phyloP scores from a whole-genome alignment of 2,888 invertebrate species.

The Patella caerulea region DNA sequence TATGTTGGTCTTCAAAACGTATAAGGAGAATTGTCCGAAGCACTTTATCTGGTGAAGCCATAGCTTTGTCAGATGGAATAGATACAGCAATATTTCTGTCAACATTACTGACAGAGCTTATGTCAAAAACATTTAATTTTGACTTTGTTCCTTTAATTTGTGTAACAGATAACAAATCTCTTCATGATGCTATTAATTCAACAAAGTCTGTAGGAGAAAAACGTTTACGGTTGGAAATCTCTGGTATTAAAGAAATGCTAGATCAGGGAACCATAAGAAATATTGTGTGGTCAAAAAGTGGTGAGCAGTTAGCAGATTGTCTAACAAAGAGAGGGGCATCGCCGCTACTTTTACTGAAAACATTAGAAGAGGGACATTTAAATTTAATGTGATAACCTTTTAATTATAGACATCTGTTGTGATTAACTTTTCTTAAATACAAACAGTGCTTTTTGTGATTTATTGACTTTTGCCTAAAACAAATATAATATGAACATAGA shows the following conservation, averaged over 20 bases:
- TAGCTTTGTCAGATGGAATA: conserved; percentile 4
- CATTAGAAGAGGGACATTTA: neutral
- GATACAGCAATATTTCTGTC: conserved; percentile 1
- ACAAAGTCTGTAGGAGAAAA: neutral
- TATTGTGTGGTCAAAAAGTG: neutral
- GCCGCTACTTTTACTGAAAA: neutral
- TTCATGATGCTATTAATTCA: conserved; percentile 8
- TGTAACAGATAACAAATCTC: neutral
- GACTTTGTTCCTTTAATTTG: neutral
- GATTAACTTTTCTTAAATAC: too few species aligned
- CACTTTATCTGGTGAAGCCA: neutral
- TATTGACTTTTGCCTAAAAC: neutral
- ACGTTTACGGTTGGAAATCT: neutral
- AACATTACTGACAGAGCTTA: neutral
- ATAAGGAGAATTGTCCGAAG: neutral
- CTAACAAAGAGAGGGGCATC: neutral
- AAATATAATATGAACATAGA: neutral
- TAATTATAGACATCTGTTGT: too few species aligned
- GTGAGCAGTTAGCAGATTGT: neutral
- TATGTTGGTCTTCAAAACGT: conserved; percentile 6
- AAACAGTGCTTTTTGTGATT: neutral
- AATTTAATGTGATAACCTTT: neutral
- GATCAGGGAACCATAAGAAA: neutral
- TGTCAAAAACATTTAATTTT: neutral
- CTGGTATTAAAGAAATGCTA: conserved; percentile 3